Conservation (phyloP, 2,113 vertebrate genomes). For the Amblyornis subalaris region DNA sequence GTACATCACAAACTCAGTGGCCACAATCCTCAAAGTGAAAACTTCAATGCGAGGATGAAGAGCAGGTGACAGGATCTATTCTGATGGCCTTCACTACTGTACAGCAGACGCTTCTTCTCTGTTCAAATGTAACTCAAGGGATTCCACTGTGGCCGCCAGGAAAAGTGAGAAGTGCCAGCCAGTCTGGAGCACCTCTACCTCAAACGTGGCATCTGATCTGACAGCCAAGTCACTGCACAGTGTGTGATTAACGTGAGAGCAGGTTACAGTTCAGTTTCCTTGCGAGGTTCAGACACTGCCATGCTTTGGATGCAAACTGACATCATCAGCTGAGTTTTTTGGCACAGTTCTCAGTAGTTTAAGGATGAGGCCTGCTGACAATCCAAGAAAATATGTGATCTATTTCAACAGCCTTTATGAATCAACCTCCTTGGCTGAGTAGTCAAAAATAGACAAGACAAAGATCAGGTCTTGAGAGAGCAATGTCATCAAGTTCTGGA, state of each 20-base stretch:
- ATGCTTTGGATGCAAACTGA: conserved; percentile 38
- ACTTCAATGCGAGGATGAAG: not conserved
- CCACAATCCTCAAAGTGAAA: not conserved
- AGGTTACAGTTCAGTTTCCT: conserved; percentile 11
- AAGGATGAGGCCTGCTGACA: conserved; percentile 30
- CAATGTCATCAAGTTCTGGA: not conserved
- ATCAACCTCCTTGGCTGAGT: not conserved
- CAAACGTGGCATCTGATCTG: not conserved
- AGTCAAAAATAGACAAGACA: not conserved
- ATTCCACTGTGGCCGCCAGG: not conserved
- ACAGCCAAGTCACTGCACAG: conserved; percentile 7
- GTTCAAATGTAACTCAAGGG: conserved; percentile 1
- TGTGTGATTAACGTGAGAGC: not conserved
- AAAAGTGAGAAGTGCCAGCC: not conserved
- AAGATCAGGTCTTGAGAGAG: not conserved
- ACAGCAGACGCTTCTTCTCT: not conserved
- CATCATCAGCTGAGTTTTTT: conserved; percentile 27
- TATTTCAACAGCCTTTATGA: conserved; percentile 32
- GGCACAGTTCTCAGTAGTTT: conserved; percentile 28
- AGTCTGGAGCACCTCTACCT: conserved; percentile 17
- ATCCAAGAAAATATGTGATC: conserved; percentile 32
- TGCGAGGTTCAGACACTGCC: not conserved
- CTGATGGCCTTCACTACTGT: not conserved
- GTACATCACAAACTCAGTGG: not conserved
- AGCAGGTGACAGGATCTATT: not conserved